These are phyloP conservation scores for Hephaestus fuliginosus DNA, from an alignment of 2,797 vertebrate genomes.

Conservation along the genomic window DNA sequence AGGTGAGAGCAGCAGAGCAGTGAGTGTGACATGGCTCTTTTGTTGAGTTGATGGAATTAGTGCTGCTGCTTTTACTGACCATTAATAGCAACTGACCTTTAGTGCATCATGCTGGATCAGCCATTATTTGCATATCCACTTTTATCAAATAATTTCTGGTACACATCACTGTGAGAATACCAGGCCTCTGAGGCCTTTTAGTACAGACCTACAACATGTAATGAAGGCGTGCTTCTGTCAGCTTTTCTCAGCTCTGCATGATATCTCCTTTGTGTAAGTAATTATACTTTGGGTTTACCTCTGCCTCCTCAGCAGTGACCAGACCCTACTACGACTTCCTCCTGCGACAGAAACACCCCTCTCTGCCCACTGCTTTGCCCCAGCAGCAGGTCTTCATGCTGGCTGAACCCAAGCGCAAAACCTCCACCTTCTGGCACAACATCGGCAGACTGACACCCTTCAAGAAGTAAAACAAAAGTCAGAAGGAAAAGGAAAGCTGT, in stretches of 20 bases:
- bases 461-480: constrained; percentile 87
- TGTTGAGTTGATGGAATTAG: neutral
- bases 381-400: constrained; percentile 96
- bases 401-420: constrained; percentile 95
- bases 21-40: too few relatives aligned
- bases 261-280: neutral
- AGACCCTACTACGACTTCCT: constrained; percentile 94
- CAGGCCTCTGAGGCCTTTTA: neutral
- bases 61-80: too few relatives aligned
- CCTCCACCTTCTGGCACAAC: constrained; percentile 98
- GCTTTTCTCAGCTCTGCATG: neutral
- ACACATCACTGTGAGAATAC: neutral
- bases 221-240: neutral
- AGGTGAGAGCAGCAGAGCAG: too few relatives aligned
- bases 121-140: neutral
- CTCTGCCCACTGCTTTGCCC: constrained; percentile 88
- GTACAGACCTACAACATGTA: too few relatives aligned
- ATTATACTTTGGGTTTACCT: neutral
- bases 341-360: constrained; percentile 93
- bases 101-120: neutral
- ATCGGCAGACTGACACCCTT: constrained; percentile 96
- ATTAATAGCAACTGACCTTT: neutral
- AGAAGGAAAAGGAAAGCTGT: neutral
- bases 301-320: constrained; percentile 84
- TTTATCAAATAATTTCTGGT: neutral